These are phyloP conservation scores for Burhinus oedicnemus DNA, from an alignment of 2,113 vertebrate species.

Conservation along the genomic window DNA sequence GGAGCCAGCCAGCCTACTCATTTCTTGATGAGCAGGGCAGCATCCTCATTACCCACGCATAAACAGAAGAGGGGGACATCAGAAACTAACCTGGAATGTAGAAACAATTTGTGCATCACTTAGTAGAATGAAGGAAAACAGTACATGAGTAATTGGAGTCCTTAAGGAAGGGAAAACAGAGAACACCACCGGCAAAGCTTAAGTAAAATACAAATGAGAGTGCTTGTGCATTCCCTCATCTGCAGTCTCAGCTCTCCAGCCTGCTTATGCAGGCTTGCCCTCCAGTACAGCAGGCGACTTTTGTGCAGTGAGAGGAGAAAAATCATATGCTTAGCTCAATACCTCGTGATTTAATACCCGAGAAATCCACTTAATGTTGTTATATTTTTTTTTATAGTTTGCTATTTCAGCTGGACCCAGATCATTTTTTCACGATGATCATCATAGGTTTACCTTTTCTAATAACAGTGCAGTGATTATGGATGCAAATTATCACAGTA, in stretches of 20 bases:
- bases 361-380: background rate
- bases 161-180: background rate
- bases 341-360: background rate
- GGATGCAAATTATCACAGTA: background rate
- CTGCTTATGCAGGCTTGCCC: background rate
- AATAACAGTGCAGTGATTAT: background rate
- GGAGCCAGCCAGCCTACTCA: background rate
- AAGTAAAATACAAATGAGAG: background rate
- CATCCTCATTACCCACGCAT: background rate
- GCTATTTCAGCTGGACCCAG: background rate
- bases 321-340: background rate
- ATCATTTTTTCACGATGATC: background rate
- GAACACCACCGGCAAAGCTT: background rate
- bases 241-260: background rate
- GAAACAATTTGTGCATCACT: background rate
- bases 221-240: background rate
- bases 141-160: background rate
- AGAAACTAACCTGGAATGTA: background rate
- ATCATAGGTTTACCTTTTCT: background rate
- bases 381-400: background rate
- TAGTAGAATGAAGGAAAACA: background rate
- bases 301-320: background rate
- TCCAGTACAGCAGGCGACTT: rapidly evolving
- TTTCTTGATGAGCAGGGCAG: background rate
- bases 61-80: background rate